A percentile compares a stretch with the other conserved stretches of the same genome.
These are phyloP conservation scores for Cyanoderma ruficeps DNA, from an alignment of 2,113 vertebrate genomes.

Conservation along the genomic window DNA sequence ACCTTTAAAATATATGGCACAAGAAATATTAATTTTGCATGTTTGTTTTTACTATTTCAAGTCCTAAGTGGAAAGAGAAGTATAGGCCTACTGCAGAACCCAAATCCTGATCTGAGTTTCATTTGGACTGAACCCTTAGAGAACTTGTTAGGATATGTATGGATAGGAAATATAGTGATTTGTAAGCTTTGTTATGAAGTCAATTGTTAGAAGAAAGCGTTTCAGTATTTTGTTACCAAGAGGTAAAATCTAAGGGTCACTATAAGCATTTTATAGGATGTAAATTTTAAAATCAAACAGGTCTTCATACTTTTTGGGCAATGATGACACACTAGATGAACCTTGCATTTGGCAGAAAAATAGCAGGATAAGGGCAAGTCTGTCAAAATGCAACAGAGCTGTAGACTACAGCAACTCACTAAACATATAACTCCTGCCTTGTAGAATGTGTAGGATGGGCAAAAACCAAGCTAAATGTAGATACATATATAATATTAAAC, in stretches of 20 bases:
- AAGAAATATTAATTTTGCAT: not conserved
- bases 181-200: not conserved
- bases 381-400: not conserved
- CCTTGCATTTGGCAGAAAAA: not conserved
- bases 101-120: not conserved
- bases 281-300: not conserved
- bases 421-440: not conserved
- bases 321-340: not conserved
- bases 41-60: not conserved
- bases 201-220: not conserved
- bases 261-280: not conserved
- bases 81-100: not conserved
- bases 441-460: not conserved
- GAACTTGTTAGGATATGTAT: not conserved
- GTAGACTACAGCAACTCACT: not conserved
- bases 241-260: not conserved
- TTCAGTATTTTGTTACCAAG: not conserved
- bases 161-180: not conserved
- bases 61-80: not conserved
- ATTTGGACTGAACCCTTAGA: not conserved
- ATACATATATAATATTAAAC: not conserved
- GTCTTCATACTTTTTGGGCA: not conserved
- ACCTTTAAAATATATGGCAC: not conserved
- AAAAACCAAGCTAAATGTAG: not conserved
- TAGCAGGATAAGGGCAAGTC: not conserved